Evolutionary conservation across 2,797 vertebrate genomes (phyloP).

Genomic region (Ctenopoma kingsleyae): DNA sequence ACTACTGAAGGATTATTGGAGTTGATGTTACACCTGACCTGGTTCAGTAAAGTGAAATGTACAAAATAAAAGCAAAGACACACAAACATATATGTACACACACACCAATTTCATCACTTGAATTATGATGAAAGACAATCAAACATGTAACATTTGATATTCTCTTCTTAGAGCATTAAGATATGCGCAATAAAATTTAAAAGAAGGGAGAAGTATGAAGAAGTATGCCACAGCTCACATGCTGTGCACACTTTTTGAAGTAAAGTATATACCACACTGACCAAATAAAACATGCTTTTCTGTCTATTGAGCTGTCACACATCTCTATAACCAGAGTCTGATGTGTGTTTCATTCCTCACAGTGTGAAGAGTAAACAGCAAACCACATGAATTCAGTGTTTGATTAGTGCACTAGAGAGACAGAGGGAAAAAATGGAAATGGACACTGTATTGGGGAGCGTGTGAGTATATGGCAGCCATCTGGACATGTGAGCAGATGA

Average conservation of each 20-base stretch:
- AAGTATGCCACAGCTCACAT: background rate
- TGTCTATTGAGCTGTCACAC: constrained; percentile 22
- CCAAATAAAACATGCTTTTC: constrained; percentile 27
- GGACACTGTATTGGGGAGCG: constrained; percentile 8
- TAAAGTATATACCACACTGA: constrained; percentile 15
- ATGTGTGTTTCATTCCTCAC: constrained; percentile 46
- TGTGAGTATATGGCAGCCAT: constrained; percentile 54
- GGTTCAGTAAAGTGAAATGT: constrained; percentile 6
- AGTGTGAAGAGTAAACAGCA: constrained; percentile 56
- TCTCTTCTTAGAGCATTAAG: constrained; percentile 8
- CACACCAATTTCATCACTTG: constrained; percentile 9
- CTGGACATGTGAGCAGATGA: constrained; percentile 66
- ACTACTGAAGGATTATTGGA: constrained; percentile 24
- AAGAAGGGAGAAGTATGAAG: background rate
- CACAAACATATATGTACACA: too few relatives aligned
- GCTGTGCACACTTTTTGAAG: constrained; percentile 13
- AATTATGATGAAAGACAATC: constrained; percentile 30
- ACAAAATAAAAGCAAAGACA: background rate
- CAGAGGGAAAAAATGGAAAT: constrained; percentile 12
- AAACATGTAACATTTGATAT: constrained; percentile 29
- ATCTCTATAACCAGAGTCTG: constrained; percentile 37
- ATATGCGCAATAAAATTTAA: background rate
- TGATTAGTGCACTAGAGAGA: constrained; percentile 56
- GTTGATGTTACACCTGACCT: constrained; percentile 28
- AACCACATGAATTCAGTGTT: constrained; percentile 58